phyloP scores from a whole-genome alignment of 2,113 vertebrate species.

The Romanogobio albipinnatus region DNA sequence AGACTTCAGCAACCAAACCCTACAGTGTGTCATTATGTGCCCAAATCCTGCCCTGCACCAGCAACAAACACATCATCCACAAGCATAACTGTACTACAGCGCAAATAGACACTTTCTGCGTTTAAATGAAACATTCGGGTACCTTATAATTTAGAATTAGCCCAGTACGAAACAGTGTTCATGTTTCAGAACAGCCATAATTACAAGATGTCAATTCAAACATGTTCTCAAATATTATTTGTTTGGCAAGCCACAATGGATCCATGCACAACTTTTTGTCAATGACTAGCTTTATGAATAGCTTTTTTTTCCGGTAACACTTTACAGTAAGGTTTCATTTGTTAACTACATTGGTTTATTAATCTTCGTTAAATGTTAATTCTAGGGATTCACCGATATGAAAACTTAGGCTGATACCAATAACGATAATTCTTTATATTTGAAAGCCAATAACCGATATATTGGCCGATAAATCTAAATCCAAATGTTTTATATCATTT shows the following conservation, averaged over 20 bases:
- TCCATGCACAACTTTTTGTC: not conserved
- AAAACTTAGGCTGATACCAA: too few species aligned
- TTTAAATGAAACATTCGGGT: not conserved
- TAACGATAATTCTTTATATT: too few species aligned
- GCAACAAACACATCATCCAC: constrained; percentile 18
- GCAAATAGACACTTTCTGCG: constrained; percentile 16
- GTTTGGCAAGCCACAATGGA: not conserved
- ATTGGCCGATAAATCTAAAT: too few species aligned
- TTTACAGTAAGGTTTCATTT: too few species aligned
- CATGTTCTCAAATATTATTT: not conserved
- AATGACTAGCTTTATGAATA: not conserved
- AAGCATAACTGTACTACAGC: constrained; percentile 1
- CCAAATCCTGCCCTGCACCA: constrained; percentile 14
- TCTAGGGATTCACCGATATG: too few species aligned
- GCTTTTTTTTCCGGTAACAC: too few species aligned
- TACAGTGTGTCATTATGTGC: constrained; percentile 52
- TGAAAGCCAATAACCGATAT: too few species aligned
- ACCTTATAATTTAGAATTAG: not conserved
- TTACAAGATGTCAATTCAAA: not conserved
- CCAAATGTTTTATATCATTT: too few species aligned
- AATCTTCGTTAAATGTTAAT: too few species aligned
- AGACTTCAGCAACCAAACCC: constrained; percentile 49
- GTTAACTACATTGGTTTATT: too few species aligned
- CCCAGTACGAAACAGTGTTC: not conserved
- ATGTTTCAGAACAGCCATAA: not conserved